Conservation (phyloP, 1,140 invertebrate species). For the Philopotamus ludificatus region DNA sequence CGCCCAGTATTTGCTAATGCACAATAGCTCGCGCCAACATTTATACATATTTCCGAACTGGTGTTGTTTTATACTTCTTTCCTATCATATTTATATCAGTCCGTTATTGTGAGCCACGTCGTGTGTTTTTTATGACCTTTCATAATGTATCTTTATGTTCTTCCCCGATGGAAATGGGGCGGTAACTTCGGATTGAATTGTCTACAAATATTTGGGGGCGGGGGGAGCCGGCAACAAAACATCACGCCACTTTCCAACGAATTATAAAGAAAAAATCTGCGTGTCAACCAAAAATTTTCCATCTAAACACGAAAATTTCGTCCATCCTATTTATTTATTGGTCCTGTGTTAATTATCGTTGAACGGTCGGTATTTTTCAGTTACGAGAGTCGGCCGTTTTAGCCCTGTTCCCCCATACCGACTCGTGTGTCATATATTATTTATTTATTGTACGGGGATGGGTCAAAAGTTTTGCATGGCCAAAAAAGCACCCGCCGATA, state of each 20-base stretch:
- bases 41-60: constrained; percentile 36
- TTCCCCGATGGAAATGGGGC: constrained; percentile 38
- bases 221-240: constrained; percentile 1
- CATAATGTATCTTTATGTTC: constrained; percentile 42
- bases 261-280: too few species aligned
- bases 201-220: constrained; percentile 27
- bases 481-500: constrained; percentile 33
- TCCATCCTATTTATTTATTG: too few species aligned
- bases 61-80: constrained; percentile 17
- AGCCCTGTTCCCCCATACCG: background rate
- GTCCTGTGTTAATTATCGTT: too few species aligned
- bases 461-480: constrained; percentile 39
- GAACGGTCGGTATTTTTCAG: too few species aligned
- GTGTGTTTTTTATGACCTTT: constrained; percentile 43
- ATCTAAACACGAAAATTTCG: too few species aligned
- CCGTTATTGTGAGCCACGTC: constrained; percentile 39
- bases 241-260: constrained; percentile 1
- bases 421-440: background rate
- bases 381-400: background rate
- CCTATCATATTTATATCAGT: constrained; percentile 42
- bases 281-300: too few species aligned
- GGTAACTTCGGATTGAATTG: constrained; percentile 41
- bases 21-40: constrained; percentile 37
- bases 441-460: background rate
- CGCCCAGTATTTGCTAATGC: constrained; percentile 35